Conservation (phyloP, 1,140 invertebrate species). For the Schlechtendalia chinensis region DNA sequence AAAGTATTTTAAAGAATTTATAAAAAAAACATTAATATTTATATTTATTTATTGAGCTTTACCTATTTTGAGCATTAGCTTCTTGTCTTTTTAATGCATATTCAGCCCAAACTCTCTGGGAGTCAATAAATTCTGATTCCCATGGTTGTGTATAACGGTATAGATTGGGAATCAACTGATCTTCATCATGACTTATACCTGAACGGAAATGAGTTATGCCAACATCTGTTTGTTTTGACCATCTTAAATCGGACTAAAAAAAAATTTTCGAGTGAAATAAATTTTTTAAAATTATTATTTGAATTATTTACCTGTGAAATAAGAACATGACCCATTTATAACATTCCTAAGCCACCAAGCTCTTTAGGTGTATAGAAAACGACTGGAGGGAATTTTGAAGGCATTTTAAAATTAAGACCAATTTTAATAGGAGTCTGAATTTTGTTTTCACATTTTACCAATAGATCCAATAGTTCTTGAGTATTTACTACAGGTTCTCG, state of each 20-base stretch:
- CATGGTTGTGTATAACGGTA: conserved; percentile 99
- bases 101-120: conserved; percentile 98
- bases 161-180: conserved; percentile 99
- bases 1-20: conserved; percentile 51
- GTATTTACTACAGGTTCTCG: conserved; percentile 98
- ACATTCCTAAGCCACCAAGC: conserved; percentile 87
- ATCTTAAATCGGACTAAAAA: conserved; percentile 76
- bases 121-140: conserved; percentile 99
- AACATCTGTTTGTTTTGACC: conserved; percentile 99
- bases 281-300: neutral
- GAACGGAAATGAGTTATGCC: conserved; percentile 99
- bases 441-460: conserved; percentile 99
- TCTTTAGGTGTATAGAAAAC: conserved; percentile 99
- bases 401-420: conserved; percentile 99
- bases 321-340: conserved; percentile 99
- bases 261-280: conserved; percentile 51
- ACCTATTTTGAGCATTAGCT: conserved; percentile 95
- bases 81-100: conserved; percentile 98
- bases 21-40: neutral
- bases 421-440: conserved; percentile 99
- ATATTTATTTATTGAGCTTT: conserved; percentile 6
- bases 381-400: conserved; percentile 97
- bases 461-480: conserved; percentile 91
- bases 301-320: conserved; percentile 76
- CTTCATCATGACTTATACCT: conserved; percentile 99